Evolutionary conservation across 2,113 vertebrate genomes (phyloP), one percentile per base, ranked within the genome.

Genomic region (Ursus arctos): DNA sequence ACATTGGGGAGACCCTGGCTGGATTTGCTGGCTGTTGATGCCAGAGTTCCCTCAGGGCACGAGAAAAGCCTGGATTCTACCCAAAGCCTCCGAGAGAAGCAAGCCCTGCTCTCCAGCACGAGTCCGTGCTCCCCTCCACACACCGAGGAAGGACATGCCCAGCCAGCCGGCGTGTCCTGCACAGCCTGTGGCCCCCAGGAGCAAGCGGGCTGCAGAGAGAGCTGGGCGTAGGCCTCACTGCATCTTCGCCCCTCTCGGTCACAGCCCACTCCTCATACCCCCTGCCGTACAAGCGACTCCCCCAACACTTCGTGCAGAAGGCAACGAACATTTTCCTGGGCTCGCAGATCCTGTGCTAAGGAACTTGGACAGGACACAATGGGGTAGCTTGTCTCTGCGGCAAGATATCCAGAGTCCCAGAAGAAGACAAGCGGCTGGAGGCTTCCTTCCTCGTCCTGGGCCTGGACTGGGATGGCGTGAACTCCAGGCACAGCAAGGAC

Each of bases 271-370:
- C 57, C 65, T 0, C 0, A 2, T 11, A 12, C 3, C 77, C 59
- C 31, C 33, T 81, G 12, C 47, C 15, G 2, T 3, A 9, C 7
- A 4, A 8, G 21, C 6, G 36, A 63, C 28, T 4, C 14, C 43
- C 2, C 2, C 14, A 6, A n/a, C 28, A 61, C 49, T 31, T 2
- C 15, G 4, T 2, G 4, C 18, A 1, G 0, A 1, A 14, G 22
- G 10, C 61, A n/a, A 6, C 22, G 12, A 8, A 9, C 69, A 4
- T 18, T 36, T 22, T 19, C 10, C 3, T 22, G 28, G 36, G 26
- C 21, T 28, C 1, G 3, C 21, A 0, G 43, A 21, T 6, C 11
- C 40, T n/a, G 7, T 28, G 0, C 0, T 6, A 7, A 59, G 36
- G 40, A 22, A 1, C 67, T 7, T 7, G 51, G 28, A 2, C 15